Conservation (phyloP, 2,797 vertebrate species). For the Petrocephalus sullivani region DNA sequence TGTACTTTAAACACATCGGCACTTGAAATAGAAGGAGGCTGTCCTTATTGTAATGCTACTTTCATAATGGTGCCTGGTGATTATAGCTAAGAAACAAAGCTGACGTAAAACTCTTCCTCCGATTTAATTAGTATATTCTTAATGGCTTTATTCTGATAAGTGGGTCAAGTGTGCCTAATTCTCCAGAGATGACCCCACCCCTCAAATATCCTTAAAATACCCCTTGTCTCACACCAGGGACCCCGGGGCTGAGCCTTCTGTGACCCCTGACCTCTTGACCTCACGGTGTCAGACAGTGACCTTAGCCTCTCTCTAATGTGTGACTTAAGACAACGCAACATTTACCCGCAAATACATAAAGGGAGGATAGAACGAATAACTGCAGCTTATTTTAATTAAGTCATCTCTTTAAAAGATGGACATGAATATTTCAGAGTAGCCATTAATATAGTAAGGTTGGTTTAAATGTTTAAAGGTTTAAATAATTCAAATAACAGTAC, state of each 20-base stretch:
- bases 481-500: conserved; percentile 56
- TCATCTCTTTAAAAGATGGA: conserved; percentile 44
- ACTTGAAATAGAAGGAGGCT: background rate
- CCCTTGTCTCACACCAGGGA: background rate
- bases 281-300: background rate
- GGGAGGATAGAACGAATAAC: conserved; percentile 31
- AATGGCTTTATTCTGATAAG: background rate
- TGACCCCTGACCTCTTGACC: conserved; percentile 3
- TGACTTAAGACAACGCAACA: background rate
- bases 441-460: conserved; percentile 49
- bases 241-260: background rate
- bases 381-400: conserved; percentile 50
- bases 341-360: background rate
- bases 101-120: background rate
- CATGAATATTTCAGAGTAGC: conserved; percentile 49
- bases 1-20: background rate
- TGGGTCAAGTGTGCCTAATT: conserved; percentile 9
- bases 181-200: background rate
- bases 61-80: background rate
- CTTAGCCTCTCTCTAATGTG: background rate
- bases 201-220: background rate
- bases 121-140: conserved; percentile 3
- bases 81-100: background rate
- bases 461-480: conserved; percentile 55
- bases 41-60: conserved; percentile 7